phyloP scores from a whole-genome alignment of 1,140 invertebrate species.

The Scylla paramamosain region DNA sequence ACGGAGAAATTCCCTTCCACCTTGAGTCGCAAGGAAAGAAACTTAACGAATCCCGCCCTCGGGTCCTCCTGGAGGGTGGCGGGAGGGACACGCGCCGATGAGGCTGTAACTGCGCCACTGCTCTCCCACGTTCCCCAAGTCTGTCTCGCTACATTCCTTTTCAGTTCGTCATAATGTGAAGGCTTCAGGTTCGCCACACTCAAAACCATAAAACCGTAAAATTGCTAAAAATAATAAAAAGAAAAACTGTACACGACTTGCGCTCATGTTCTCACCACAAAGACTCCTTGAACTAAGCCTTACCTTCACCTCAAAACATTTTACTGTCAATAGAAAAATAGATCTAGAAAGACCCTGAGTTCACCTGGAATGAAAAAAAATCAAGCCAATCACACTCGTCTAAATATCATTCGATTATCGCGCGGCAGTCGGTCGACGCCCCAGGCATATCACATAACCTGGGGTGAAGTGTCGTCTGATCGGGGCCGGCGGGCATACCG shows the following conservation, averaged over 20 bases:
- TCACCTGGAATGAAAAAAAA: neutral
- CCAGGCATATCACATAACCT: neutral
- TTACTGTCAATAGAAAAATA: neutral
- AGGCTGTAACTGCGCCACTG: constrained; percentile 8
- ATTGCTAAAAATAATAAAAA: neutral
- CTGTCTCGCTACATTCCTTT: constrained; percentile 10
- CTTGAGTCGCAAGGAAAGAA: neutral
- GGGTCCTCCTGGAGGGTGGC: too few relatives aligned
- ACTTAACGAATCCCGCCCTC: neutral
- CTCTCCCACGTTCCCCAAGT: neutral
- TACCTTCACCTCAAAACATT: neutral
- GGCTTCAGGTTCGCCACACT: neutral
- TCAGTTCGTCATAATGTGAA: neutral
- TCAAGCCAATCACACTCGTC: neutral
- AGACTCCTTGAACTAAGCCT: neutral
- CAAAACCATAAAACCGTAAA: neutral
- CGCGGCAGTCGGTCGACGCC: neutral
- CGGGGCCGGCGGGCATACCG: neutral
- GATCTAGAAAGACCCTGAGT: too few relatives aligned
- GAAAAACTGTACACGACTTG: neutral
- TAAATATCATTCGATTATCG: neutral
- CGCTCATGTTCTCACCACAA: neutral
- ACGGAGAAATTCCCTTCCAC: neutral
- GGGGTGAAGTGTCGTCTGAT: neutral
- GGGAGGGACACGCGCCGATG: neutral